These are phyloP conservation scores for Ceyx margarethae DNA, from an alignment of 2,113 vertebrate genomes.

Conservation along the genomic window DNA sequence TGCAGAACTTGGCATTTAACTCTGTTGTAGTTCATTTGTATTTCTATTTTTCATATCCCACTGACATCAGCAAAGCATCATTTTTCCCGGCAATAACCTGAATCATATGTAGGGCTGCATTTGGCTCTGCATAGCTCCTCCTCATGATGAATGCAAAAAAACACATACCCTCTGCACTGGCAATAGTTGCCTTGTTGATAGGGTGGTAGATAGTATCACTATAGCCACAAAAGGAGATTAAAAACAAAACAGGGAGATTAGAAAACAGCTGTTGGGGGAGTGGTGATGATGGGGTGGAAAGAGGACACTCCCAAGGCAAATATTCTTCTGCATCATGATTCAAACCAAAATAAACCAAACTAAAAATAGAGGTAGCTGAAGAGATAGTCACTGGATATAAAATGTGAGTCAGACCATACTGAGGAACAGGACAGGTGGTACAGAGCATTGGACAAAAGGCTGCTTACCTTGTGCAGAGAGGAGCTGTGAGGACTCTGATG, in stretches of 20 bases:
- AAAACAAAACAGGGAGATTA: slow-evolving; percentile 56
- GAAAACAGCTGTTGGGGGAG: slow-evolving; percentile 25
- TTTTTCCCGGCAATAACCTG: neutral
- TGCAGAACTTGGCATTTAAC: neutral
- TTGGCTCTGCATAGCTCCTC: neutral
- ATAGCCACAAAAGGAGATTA: neutral
- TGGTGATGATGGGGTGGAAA: neutral
- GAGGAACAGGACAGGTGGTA: slow-evolving; percentile 12
- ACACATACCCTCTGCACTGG: neutral
- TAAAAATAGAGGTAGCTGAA: slow-evolving; percentile 44
- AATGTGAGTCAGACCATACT: neutral
- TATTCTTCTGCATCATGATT: slow-evolving; percentile 25
- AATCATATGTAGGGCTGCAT: neutral
- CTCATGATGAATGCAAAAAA: neutral
- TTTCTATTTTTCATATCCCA: neutral
- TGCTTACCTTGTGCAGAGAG: neutral
- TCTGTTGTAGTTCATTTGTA: neutral
- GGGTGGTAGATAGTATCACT: neutral
- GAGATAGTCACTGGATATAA: neutral
- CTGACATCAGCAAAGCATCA: neutral
- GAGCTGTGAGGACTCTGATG: neutral
- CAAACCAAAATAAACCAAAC: slow-evolving; percentile 53
- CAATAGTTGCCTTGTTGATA: neutral
- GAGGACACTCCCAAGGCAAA: slow-evolving; percentile 54
- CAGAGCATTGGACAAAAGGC: neutral